These are phyloP conservation scores for Prionailurus viverrinus DNA, from an alignment of 2,113 vertebrate species.

Conservation along the genomic window DNA sequence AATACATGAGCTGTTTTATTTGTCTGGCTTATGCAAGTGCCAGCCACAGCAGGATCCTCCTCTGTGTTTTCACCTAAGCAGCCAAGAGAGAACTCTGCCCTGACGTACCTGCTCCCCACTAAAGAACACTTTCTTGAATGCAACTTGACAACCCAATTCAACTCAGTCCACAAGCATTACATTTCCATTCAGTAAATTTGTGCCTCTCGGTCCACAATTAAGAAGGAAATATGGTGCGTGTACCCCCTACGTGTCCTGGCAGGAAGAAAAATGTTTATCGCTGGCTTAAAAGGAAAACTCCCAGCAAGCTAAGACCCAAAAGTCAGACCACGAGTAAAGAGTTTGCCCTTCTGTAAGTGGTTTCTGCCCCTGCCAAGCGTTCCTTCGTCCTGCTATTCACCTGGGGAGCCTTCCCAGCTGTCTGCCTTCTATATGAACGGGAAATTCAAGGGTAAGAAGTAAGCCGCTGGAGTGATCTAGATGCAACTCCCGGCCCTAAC, in stretches of 20 bases:
- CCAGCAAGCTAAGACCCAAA: not conserved
- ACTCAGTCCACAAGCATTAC: slow-evolving; percentile 15
- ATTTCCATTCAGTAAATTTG: slow-evolving; percentile 71
- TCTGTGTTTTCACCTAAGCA: not conserved
- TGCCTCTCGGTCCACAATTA: slow-evolving; percentile 66
- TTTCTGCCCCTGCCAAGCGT: not conserved
- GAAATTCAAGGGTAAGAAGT: not conserved
- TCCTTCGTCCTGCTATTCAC: not conserved
- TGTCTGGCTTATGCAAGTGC: not conserved
- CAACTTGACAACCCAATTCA: slow-evolving; percentile 74
- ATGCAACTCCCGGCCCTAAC: not conserved
- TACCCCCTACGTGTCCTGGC: not conserved
- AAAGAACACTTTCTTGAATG: slow-evolving; percentile 43
- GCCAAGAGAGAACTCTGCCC: slow-evolving; percentile 45
- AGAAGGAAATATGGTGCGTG: slow-evolving; percentile 76
- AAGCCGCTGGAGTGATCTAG: not conserved
- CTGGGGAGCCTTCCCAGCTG: not conserved
- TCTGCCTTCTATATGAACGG: not conserved
- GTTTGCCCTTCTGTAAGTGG: not conserved
- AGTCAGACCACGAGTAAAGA: not conserved
- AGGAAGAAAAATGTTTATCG: slow-evolving; percentile 55
- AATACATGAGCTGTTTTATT: not conserved
- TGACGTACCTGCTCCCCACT: not conserved
- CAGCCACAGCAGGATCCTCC: not conserved
- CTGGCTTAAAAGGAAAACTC: slow-evolving; percentile 45